Base-by-base conservation (phyloP, 2,888 invertebrate genomes). In the Ochlodes sylvanus region DNA sequence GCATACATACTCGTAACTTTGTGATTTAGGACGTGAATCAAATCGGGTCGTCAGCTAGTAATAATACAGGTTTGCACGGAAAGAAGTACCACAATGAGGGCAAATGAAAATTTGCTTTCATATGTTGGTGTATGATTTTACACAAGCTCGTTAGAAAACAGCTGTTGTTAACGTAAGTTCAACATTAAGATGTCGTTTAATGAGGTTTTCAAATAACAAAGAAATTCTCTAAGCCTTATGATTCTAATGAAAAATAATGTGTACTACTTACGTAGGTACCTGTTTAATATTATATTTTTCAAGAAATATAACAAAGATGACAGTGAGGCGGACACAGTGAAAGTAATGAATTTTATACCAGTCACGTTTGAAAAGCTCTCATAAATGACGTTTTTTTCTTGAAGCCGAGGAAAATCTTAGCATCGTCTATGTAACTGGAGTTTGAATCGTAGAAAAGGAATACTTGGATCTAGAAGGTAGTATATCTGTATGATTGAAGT, bases 371-470 rank as follows among this genome's bases (percentile, higher is more conserved):
- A 58, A 58, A 47, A 19, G 38, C 38, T 44, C 21, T 52, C n/a
- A 38, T 60, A 27, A 60, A 66, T 54, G 42, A 21, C 58, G 10
- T 38, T 34, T 66, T 65, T 66, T 41, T 41, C 42, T 42, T 41
- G 57, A 52, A 41, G 60, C 54, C 19, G 56, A 56, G 6, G 17
- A 61, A 47, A 61, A 64, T 56, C 27, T 58, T 54, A 52, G 32
- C 50, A 19, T 66, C 42, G 42, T 44, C 44, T 54, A 42, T 60
- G 54, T 54, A 61, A 67, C 42, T 17, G 56, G 50, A 57, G 50
- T 50, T 50, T 65, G 12, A 65, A 57, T n/a, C 47, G 57, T 21
- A 65, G 56, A 47, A 12, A 63, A 57, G n/a, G 15, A 44, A 65
- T 38, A 38, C 3, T 38, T 38, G 2, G 10, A 38, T 12, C 10